These are phyloP conservation scores for Himalopsyche kuldschensis DNA, from an alignment of 2,888 invertebrate genomes.

Conservation along the genomic window DNA sequence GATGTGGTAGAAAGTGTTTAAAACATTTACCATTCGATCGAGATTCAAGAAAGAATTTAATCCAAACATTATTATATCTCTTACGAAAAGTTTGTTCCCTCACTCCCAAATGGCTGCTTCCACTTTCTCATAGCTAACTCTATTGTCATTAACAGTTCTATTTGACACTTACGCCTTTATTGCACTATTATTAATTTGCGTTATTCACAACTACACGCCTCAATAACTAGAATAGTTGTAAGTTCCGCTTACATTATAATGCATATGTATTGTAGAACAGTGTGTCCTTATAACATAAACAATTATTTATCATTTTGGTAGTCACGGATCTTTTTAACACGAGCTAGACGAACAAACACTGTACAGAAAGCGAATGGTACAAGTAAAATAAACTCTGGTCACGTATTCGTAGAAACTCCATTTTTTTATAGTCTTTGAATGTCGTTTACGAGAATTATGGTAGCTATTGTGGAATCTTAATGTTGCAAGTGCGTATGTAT, in stretches of 20 bases:
- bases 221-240: not conserved
- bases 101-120: no score
- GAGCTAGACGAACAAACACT: no score
- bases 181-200: no score
- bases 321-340: not conserved
- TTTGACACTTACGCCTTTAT: no score
- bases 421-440: not conserved
- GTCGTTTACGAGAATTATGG: not conserved
- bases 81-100: no score
- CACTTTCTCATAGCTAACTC: no score
- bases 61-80: no score
- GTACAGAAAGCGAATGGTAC: not conserved
- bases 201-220: no score
- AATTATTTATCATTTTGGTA: not conserved
- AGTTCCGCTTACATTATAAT: not conserved
- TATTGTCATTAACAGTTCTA: no score
- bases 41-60: no score
- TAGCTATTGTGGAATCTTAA: not conserved
- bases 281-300: not conserved
- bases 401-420: not conserved
- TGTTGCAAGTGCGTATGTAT: not conserved
- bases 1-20: no score
- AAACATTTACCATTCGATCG: no score
- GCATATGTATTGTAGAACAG: not conserved
- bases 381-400: not conserved